A percentile compares a stretch with the other conserved stretches of the same genome.
These are phyloP conservation scores for Amyelois transitella DNA, from an alignment of 1,140 invertebrate genomes.

Conservation along the genomic window DNA sequence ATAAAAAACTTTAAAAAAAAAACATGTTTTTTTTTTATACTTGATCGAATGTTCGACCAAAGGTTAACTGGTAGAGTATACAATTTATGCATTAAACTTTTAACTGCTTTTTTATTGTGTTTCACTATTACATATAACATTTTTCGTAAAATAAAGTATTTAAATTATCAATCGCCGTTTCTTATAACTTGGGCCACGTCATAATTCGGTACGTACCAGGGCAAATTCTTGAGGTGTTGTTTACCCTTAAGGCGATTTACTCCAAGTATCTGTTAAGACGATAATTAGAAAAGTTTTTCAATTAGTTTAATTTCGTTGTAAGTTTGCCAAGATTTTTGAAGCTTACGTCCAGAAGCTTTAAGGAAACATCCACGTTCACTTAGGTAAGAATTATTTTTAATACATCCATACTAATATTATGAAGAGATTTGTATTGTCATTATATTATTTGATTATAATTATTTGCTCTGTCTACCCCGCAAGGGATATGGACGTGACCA, in stretches of 20 bases:
- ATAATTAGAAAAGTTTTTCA: slow-evolving; percentile 74
- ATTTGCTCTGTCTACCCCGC: no score
- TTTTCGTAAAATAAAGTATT: no score
- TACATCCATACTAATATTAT: neutral
- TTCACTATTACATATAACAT: no score
- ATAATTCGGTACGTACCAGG: slow-evolving; percentile 26
- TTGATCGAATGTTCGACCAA: no score
- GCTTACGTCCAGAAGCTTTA: slow-evolving; percentile 39
- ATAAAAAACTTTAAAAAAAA: no score
- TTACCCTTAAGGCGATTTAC: slow-evolving; percentile 72
- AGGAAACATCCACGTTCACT: neutral
- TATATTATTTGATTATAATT: no score
- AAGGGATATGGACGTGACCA: no score
- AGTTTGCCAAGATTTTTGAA: slow-evolving; percentile 63
- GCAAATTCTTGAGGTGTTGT: slow-evolving; percentile 68
- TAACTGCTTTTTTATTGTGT: no score
- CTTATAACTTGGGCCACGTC: slow-evolving; percentile 13
- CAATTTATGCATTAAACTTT: no score
- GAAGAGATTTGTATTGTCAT: no score
- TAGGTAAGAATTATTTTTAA: neutral
- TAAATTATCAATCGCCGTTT: slow-evolving; percentile 3
- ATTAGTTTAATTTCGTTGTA: slow-evolving; percentile 70
- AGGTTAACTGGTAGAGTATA: no score
- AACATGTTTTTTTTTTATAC: no score
- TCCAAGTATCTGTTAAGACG: slow-evolving; percentile 69